Percentiles rank a stretch among this genome's conserved stretches.
phyloP scores from a whole-genome alignment of 37 sponge, comb jelly and placozoan species.

The Aplysina aerophoba region DNA sequence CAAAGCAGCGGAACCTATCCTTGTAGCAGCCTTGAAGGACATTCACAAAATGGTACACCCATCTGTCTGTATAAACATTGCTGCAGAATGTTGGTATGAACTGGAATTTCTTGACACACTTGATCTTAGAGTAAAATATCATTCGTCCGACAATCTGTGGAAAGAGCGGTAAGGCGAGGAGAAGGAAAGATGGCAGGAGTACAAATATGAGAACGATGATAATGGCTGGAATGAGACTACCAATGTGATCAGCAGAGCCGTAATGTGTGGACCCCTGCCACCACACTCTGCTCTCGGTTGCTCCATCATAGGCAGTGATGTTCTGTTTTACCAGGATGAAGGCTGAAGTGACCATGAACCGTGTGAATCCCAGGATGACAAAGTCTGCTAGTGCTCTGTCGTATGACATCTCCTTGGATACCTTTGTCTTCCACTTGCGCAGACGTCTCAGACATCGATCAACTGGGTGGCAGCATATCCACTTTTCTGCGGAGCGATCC shows the following conservation, averaged over 20 bases:
- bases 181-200: neutral
- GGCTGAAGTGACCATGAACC: neutral
- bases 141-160: neutral
- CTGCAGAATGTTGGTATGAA: constrained; percentile 1
- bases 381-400: constrained; percentile 1
- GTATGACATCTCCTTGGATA: neutral
- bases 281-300: neutral
- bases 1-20: constrained; percentile 1
- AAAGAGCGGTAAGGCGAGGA: neutral
- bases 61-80: neutral
- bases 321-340: neutral
- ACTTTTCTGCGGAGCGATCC: neutral
- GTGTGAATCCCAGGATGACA: constrained; percentile 12
- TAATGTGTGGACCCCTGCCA: neutral
- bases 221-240: neutral
- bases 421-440: constrained; percentile 8
- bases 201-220: neutral
- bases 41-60: constrained; percentile 8
- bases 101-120: no score
- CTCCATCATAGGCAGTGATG: neutral
- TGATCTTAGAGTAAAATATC: no score
- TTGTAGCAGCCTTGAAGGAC: constrained; percentile 12
- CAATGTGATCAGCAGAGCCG: neutral
- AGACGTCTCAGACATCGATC: constrained; percentile 14
- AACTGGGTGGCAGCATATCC: neutral